A percentile compares a stretch with the other conserved stretches of the same genome.
Evolutionary conservation across 2,888 invertebrate genomes (phyloP).

Genomic region (Dolichomitus sp.): DNA sequence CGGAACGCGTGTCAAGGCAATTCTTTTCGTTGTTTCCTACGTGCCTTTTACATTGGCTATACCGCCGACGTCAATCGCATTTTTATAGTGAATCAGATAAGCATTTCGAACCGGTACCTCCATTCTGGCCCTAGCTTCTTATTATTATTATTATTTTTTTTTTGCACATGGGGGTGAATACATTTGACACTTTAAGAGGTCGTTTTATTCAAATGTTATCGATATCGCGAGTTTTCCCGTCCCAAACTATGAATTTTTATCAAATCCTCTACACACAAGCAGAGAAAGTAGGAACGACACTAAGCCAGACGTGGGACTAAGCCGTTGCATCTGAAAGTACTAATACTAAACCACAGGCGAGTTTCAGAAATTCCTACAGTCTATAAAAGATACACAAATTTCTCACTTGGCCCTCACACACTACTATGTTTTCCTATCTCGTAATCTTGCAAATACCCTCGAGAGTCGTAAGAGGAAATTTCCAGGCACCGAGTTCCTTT

Average conservation of each 20-base stretch:
- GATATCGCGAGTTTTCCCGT: constrained; percentile 11
- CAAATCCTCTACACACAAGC: neutral
- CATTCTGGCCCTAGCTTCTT: constrained; percentile 45
- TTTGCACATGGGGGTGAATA: constrained; percentile 70
- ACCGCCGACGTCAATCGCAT: constrained; percentile 69
- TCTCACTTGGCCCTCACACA: constrained; percentile 15
- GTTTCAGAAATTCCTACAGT: constrained; percentile 31
- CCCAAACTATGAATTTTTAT: constrained; percentile 56
- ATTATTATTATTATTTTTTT: constrained; percentile 8
- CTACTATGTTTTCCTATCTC: constrained; percentile 22
- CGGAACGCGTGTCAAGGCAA: neutral
- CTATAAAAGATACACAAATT: constrained; percentile 45
- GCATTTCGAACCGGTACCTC: constrained; percentile 60
- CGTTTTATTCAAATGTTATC: constrained; percentile 63
- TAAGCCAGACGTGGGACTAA: constrained; percentile 10
- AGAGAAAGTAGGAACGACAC: constrained; percentile 17
- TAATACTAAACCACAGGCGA: constrained; percentile 29
- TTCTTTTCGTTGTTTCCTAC: constrained; percentile 33
- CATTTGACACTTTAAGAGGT: constrained; percentile 70
- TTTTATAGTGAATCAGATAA: constrained; percentile 77
- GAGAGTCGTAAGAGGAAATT: constrained; percentile 31
- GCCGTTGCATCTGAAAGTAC: constrained; percentile 32
- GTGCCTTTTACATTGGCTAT: constrained; percentile 12
- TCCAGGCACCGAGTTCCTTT: constrained; percentile 27
- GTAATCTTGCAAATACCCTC: constrained; percentile 7